Evolutionary conservation across 1,140 invertebrate genomes (phyloP), one percentile per base, ranked within the genome.

Genomic region (Aphelinus certus): DNA sequence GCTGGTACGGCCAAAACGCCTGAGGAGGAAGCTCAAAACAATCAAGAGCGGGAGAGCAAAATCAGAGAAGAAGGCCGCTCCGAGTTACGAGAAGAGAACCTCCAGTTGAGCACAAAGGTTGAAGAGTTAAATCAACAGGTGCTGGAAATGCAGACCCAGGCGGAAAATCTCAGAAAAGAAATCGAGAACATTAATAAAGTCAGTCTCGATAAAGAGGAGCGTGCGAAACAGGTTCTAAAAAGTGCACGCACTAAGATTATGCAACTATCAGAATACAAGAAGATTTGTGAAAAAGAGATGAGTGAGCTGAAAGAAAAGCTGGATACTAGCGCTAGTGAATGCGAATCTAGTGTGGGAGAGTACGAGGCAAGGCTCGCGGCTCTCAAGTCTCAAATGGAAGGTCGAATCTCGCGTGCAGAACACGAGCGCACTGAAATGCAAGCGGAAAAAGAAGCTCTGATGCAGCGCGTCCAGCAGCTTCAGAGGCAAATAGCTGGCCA

Each of bases 401-500:
- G 90, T 4, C 90, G 91, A 67, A 88, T 95, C n/a, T 88, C 90
- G 9, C 88, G 92, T 4, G 74, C 95, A 49, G 93, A 95, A 79
- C 94, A 94, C 79, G 95, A 96, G 80, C 92, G 94, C 75, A 88
- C 91, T 26, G 92, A 94, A 79, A 89, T 90, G 62, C 91, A 90
- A 75, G 89, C 89, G 7, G 91, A 92, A 77, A 91, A 92, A 66
- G 95, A 96, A 80, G 88, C 92, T 5, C 83, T 95, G 9, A 88
- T 90, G 71, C 93, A 95, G 82, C 91, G 93, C 81, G 89, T 95
- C 0, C 89, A 89, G 71, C 92, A 94, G 79, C 83, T 96, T 71
- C 95, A 96, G 80, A 91, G 95, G 62, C 95, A 96, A 83, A 81
- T 96, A 60, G 91, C 90, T 51, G 88, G 91, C 70, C 88, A 92